Percentiles rank a stretch among this genome's conserved stretches.
Conservation (phyloP, 2,888 invertebrate genomes). For the Chalcis sispes region DNA sequence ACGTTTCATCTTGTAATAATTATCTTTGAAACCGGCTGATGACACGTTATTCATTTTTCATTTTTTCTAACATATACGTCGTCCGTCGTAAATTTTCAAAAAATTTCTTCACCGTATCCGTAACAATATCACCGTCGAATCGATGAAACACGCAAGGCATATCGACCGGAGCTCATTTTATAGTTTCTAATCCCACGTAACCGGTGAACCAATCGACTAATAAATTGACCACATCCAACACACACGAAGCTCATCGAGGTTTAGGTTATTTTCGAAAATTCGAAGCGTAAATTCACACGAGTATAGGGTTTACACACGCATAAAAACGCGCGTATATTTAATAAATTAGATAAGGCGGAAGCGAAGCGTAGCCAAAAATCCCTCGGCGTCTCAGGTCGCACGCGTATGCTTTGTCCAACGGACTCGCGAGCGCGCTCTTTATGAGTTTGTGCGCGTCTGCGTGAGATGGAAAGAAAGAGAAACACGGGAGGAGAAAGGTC, state of each 20-base stretch:
- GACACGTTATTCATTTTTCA: no score
- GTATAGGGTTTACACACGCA: background rate
- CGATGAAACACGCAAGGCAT: background rate
- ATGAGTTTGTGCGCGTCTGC: background rate
- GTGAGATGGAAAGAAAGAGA: background rate
- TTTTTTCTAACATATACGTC: no score
- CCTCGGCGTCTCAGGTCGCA: background rate
- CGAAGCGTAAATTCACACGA: background rate
- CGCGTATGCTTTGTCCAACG: background rate
- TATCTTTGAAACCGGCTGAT: no score
- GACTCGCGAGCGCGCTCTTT: background rate
- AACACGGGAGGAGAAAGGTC: conserved; percentile 39
- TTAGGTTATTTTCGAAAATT: background rate
- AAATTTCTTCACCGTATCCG: background rate
- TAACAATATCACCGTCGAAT: background rate
- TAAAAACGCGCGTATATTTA: background rate
- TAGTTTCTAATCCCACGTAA: background rate
- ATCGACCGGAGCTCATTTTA: background rate
- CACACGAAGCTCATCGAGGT: background rate
- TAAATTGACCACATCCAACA: background rate
- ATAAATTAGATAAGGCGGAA: conserved; percentile 1
- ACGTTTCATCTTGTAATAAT: no score
- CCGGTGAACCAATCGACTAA: background rate
- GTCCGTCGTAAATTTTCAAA: no score
- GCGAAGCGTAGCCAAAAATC: background rate